Evolutionary conservation across 2,113 vertebrate species (phyloP).

Genomic region (Labeo catla): DNA sequence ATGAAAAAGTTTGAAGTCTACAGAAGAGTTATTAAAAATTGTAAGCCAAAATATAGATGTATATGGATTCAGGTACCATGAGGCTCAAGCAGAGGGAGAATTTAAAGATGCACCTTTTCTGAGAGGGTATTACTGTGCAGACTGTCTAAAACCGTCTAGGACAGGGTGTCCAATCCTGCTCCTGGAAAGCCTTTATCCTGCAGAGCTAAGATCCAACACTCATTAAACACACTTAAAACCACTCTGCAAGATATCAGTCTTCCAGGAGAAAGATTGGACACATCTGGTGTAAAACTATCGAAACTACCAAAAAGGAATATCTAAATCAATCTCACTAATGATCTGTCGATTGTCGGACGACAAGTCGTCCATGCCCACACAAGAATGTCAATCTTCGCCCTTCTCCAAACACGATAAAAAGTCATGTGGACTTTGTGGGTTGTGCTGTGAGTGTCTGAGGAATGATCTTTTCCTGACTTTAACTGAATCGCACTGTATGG

Average conservation of each 20-base stretch:
- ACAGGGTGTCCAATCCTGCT: not conserved
- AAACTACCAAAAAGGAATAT: not conserved
- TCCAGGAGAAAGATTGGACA: not conserved
- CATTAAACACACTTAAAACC: not conserved
- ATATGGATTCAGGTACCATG: not conserved
- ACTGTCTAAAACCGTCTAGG: not conserved
- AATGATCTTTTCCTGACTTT: constrained; percentile 23
- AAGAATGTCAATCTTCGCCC: not conserved
- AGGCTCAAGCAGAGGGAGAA: not conserved
- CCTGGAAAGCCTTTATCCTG: not conserved
- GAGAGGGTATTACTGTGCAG: not conserved
- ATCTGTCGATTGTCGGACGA: not conserved
- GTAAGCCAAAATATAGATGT: too few species aligned
- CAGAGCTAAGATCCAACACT: not conserved
- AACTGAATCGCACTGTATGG: constrained; percentile 4
- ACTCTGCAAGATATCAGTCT: not conserved
- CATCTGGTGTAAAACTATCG: not conserved
- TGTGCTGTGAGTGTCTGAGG: constrained; percentile 11
- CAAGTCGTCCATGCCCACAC: not conserved
- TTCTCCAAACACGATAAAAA: constrained; percentile 21
- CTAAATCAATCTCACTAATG: not conserved
- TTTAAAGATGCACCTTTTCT: not conserved
- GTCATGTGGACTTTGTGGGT: constrained; percentile 5
- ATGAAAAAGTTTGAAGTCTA: too few species aligned
- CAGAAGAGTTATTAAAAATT: too few species aligned